Evolutionary conservation across 2,888 invertebrate genomes (phyloP).

Genomic region (Panopea generosa): DNA sequence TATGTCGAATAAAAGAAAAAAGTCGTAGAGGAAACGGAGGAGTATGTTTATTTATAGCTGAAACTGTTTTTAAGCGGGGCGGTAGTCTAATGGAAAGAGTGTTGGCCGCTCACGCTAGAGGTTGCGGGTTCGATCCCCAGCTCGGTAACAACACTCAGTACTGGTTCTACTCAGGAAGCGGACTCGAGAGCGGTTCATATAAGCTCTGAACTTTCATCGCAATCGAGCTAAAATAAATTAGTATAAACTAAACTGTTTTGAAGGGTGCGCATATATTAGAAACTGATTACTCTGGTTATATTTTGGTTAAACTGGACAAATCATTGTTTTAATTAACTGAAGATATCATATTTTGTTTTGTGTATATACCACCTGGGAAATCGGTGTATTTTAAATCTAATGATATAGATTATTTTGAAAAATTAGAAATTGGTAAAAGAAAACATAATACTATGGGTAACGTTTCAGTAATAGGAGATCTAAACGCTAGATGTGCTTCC

Average conservation of each 20-base stretch:
- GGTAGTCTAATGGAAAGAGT: too few relatives aligned
- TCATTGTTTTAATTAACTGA: background rate
- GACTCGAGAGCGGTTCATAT: too few relatives aligned
- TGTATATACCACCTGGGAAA: conserved; percentile 21
- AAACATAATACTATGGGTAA: conserved; percentile 6
- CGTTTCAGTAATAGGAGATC: conserved; percentile 8
- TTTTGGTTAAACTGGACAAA: conserved; percentile 22
- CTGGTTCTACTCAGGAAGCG: too few relatives aligned
- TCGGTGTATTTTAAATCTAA: conserved; percentile 21
- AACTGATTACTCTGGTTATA: background rate
- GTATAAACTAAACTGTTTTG: too few relatives aligned
- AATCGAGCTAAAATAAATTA: too few relatives aligned
- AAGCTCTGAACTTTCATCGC: too few relatives aligned
- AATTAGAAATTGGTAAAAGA: conserved; percentile 11
- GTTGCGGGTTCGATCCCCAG: too few relatives aligned
- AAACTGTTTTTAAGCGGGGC: too few relatives aligned
- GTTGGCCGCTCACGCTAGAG: too few relatives aligned
- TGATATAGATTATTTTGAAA: conserved; percentile 16
- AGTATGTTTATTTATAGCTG: conserved; percentile 12
- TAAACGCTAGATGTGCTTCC: conserved; percentile 12
- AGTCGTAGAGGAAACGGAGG: conserved; percentile 16
- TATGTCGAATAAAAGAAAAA: background rate
- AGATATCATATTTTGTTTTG: conserved; percentile 18
- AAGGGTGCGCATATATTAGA: conserved; percentile 13
- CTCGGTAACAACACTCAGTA: too few relatives aligned